Conservation (phyloP, 1,140 invertebrate species). For the Penaeus chinensis region DNA sequence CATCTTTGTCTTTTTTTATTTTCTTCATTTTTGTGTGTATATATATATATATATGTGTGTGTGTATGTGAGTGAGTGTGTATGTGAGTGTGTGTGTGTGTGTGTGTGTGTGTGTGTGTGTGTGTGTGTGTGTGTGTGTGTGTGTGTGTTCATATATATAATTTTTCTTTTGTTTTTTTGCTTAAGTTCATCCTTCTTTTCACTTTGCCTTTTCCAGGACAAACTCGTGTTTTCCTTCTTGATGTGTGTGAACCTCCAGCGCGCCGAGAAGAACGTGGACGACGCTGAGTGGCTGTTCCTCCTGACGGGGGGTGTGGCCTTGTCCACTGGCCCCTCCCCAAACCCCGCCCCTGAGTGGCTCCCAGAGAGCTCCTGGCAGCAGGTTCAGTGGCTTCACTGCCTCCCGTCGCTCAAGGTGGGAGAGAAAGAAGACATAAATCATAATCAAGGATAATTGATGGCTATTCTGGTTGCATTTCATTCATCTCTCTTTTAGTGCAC, state of each 20-base stretch:
- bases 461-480: too few species aligned
- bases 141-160: neutral
- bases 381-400: slow-evolving; percentile 78
- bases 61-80: too few species aligned
- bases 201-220: slow-evolving; percentile 74
- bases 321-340: slow-evolving; percentile 78
- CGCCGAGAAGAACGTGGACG: slow-evolving; percentile 76
- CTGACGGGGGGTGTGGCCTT: slow-evolving; percentile 87
- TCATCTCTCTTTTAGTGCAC: too few species aligned
- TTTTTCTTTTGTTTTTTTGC: neutral
- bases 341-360: slow-evolving; percentile 78
- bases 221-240: slow-evolving; percentile 90
- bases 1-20: neutral
- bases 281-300: slow-evolving; percentile 88
- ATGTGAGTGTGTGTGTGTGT: neutral
- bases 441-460: too few species aligned
- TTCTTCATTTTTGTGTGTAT: neutral
- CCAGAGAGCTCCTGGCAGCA: slow-evolving; percentile 86
- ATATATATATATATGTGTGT: too few species aligned
- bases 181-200: slow-evolving; percentile 34
- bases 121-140: neutral
- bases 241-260: slow-evolving; percentile 86
- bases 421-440: slow-evolving; percentile 65
- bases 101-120: neutral
- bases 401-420: slow-evolving; percentile 74